Conservation (phyloP, 1,140 invertebrate genomes). For the Gonatopus flavifemur region DNA sequence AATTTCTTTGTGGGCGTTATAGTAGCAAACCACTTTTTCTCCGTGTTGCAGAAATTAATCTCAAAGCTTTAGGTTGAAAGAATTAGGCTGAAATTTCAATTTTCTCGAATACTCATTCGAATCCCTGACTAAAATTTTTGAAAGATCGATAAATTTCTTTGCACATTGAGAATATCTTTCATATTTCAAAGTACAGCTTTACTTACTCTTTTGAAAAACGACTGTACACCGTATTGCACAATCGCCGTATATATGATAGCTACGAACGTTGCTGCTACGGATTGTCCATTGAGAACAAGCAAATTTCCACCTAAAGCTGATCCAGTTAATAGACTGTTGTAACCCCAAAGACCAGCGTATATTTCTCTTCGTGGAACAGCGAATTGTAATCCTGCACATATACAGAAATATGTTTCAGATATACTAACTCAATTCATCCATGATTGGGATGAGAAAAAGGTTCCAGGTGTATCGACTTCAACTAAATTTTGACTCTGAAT, state of each 20-base stretch:
- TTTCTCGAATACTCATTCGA: too few relatives aligned
- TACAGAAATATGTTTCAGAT: too few relatives aligned
- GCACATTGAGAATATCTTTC: too few relatives aligned
- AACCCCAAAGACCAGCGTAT: conserved; percentile 54
- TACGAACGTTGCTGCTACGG: conserved; percentile 39
- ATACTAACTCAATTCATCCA: neutral
- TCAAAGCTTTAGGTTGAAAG: too few relatives aligned
- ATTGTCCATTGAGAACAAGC: conserved; percentile 47
- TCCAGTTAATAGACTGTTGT: conserved; percentile 50
- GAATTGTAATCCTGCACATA: conserved; percentile 39
- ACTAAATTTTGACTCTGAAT: conserved; percentile 1
- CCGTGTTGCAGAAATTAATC: too few relatives aligned
- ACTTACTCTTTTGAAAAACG: conserved; percentile 32
- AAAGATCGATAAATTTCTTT: too few relatives aligned
- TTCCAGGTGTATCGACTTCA: conserved; percentile 1
- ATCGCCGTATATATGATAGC: conserved; percentile 47
- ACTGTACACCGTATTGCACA: conserved; percentile 41
- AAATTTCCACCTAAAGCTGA: conserved; percentile 51
- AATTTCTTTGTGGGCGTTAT: too few relatives aligned
- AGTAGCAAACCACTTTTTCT: too few relatives aligned
- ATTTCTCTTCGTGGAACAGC: conserved; percentile 35
- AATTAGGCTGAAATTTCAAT: too few relatives aligned
- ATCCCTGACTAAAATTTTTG: too few relatives aligned
- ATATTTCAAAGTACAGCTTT: neutral
- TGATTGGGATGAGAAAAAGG: neutral